Percentiles rank a stretch among this genome's conserved stretches.
Evolutionary conservation across 2,113 vertebrate species (phyloP).

Genomic region (Chaetops frenatus): DNA sequence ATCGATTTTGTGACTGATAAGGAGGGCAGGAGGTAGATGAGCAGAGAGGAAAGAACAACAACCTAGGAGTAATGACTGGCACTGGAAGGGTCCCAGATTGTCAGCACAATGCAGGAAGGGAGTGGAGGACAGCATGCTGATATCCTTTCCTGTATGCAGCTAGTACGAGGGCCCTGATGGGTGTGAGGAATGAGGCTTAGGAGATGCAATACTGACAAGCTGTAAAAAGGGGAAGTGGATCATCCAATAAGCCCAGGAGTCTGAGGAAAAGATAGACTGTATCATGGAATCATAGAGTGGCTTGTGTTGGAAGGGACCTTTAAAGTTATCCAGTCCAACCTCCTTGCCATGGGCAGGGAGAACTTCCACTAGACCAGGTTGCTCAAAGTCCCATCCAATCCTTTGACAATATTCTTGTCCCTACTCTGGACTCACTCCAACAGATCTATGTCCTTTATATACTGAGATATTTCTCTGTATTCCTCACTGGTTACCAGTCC

Average conservation of each 20-base stretch:
- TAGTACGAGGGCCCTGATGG: not conserved
- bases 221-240: not conserved
- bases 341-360: not conserved
- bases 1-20: not conserved
- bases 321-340: not conserved
- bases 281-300: not conserved
- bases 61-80: not conserved
- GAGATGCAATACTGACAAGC: not conserved
- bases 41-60: not conserved
- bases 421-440: not conserved
- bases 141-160: not conserved
- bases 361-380: not conserved
- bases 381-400: not conserved
- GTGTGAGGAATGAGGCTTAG: not conserved
- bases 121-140: not conserved
- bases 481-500: not conserved
- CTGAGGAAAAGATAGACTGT: not conserved
- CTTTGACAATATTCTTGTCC: not conserved
- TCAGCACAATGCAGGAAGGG: not conserved
- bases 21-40: not conserved
- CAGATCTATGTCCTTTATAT: rapidly evolving
- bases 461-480: not conserved
- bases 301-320: not conserved
- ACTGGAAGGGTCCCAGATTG: not conserved
- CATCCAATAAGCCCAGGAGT: not conserved